These are phyloP conservation scores for Lethenteron reissneri DNA, from an alignment of 2,113 vertebrate species.

Conservation along the genomic window DNA sequence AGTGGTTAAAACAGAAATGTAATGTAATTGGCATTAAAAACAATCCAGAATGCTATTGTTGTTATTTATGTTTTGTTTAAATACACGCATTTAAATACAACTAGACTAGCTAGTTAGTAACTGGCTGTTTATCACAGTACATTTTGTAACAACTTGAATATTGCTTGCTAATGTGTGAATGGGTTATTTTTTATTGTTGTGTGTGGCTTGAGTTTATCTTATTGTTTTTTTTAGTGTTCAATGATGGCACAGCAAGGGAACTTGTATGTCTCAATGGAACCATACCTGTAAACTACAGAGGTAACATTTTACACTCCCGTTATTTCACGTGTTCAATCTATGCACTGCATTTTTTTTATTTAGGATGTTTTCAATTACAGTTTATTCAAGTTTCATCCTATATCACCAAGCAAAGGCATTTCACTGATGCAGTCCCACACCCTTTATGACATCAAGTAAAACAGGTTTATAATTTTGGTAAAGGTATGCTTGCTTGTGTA, in stretches of 20 bases:
- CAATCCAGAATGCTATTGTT: neutral
- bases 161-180: neutral
- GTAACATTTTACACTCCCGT: slow-evolving; percentile 20
- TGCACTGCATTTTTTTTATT: no score
- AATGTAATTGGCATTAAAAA: no score
- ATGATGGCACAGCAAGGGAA: slow-evolving; percentile 72
- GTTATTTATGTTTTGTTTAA: neutral
- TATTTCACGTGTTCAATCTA: no score
- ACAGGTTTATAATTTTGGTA: no score
- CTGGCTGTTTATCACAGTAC: neutral
- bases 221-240: slow-evolving; percentile 50
- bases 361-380: no score
- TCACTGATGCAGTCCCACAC: no score
- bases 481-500: no score
- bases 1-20: no score
- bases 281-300: slow-evolving; percentile 84
- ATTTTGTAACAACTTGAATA: neutral
- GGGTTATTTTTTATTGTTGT: neutral
- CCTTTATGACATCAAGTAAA: no score
- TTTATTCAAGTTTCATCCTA: no score
- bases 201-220: slow-evolving; percentile 8
- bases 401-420: no score
- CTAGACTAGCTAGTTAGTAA: neutral
- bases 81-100: neutral
- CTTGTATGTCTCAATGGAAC: slow-evolving; percentile 87